Evolutionary conservation across 2,797 vertebrate species (phyloP), one percentile per base, ranked within the genome.

Genomic region (Hoplostethus mediterraneus): DNA sequence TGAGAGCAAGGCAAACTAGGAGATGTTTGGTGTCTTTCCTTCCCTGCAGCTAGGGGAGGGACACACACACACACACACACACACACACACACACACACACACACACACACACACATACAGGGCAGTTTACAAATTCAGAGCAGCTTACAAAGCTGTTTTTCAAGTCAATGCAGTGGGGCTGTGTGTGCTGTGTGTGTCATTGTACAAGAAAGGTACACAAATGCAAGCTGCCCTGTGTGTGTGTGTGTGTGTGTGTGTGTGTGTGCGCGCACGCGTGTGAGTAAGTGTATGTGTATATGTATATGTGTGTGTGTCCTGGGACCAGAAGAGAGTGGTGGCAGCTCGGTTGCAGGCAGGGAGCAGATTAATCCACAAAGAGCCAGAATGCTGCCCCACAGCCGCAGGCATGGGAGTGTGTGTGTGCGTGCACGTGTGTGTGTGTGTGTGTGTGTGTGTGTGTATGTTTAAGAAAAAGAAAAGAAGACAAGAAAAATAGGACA

Each of bases 341-440:
- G 94, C 93, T 95, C 91, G 94, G 93, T 88, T 88, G 92, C 92
- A 94, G 87, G 94, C 93, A 88, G 94, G 94, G 94, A 94, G 91
- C 93, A 93, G 93, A 95, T 95, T 94, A 95, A 94, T 90, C 87
- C 93, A 93, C 91, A 93, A 86, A 91, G 91, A 93, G 93, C 92
- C 94, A 93, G 94, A 93, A 92, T 88, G 93, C 80, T 93, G 94
- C 92, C 93, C 94, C 92, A 95, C 89, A 93, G 93, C 94, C 91
- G 51, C 25, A 90, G 81, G 89, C 74, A 75, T 69, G 55, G 45
- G 72, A 63, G 48, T 55, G 49, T 71, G 59, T 59, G 54, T 70
- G 67, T 61, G 57, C 58, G 54, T 67, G 65, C 58, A 54, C 33
- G 54, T 67, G 61, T 59, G 80, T 82, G 81, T 80, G 61, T 59